Conservation (phyloP, 1,140 invertebrate genomes). For the Melanaphis sacchari region DNA sequence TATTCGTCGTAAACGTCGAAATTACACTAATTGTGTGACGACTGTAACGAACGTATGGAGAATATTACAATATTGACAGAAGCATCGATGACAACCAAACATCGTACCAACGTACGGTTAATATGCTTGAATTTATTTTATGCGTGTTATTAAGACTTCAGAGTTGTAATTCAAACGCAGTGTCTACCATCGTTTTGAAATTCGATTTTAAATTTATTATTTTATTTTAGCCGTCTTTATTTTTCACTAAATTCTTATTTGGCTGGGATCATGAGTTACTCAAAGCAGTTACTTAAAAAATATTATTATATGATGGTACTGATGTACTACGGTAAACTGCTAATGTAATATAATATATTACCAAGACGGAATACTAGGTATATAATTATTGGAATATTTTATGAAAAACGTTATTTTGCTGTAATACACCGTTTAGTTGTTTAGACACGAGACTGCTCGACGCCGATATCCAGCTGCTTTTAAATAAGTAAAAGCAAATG, state of each 20-base stretch:
- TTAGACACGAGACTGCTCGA: slow-evolving; percentile 39
- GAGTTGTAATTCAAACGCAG: neutral
- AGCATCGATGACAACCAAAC: neutral
- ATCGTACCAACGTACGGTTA: neutral
- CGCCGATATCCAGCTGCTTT: slow-evolving; percentile 50
- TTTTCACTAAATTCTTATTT: neutral
- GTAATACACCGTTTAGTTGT: neutral
- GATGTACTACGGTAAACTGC: neutral
- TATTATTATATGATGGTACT: neutral
- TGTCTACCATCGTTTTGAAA: neutral
- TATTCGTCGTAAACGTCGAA: neutral
- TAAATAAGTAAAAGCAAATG: slow-evolving; percentile 13
- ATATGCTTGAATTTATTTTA: neutral
- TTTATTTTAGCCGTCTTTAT: neutral
- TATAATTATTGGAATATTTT: neutral
- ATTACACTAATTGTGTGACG: neutral
- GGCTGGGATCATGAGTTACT: neutral
- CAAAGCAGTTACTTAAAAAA: neutral
- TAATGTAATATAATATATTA: neutral
- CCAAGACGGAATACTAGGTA: neutral
- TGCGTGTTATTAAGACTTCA: neutral
- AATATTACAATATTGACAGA: neutral
- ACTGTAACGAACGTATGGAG: neutral
- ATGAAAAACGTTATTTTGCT: neutral
- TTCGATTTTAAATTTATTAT: neutral